Base-by-base conservation (phyloP, 1,140 invertebrate species). In the Hyposmocoma kahamanoa region DNA sequence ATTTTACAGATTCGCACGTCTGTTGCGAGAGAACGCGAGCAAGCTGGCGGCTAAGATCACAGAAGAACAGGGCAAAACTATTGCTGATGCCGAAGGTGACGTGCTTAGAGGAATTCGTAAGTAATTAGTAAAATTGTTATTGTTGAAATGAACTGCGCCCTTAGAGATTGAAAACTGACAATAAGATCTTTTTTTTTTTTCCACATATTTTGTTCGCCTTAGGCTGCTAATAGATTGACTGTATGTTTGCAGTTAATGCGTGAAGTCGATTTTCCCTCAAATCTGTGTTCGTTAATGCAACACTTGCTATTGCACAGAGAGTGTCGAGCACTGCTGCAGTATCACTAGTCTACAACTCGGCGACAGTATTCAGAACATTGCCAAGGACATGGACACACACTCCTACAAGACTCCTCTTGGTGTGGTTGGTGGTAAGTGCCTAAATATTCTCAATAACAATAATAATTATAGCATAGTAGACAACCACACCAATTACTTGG, bases 31-130 rank as follows among this genome's bases (percentile, higher is more conserved):
- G 15, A 91, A 92, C 62, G 89, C 96, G 91, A 93, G 94, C 88
- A 91, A 94, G 72, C 86, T 99, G 47, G 97, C 97, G 0, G 91
- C 93, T 50, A 97, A 93, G 74, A 95, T 99, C 24, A 99, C 98
- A 9, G 85, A 90, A 62, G 98, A 99, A 87, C 98, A 99, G 88
- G 98, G 98, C 19, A 99, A 99, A 84, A 99, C 98, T 0, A 87
- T 97, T 41, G 90, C 92, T 17, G 98, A 99, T 89, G 98, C 98
- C 19, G 97, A 99, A 79, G 98, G 98, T 41, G 98, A 99, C 88
- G 98, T 99, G 3, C 89, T 98, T 36, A 90, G 98, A 74, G 98
- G 98, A 46, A 90, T 99, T 48, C 98, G 96, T 97, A 62, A 77
- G 79, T 79, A 53, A n/a, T n/a, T n/a, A n/a, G n/a, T n/a, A n/a